phyloP scores from a whole-genome alignment of 2,113 vertebrate species.

The Toxotes jaculatrix region DNA sequence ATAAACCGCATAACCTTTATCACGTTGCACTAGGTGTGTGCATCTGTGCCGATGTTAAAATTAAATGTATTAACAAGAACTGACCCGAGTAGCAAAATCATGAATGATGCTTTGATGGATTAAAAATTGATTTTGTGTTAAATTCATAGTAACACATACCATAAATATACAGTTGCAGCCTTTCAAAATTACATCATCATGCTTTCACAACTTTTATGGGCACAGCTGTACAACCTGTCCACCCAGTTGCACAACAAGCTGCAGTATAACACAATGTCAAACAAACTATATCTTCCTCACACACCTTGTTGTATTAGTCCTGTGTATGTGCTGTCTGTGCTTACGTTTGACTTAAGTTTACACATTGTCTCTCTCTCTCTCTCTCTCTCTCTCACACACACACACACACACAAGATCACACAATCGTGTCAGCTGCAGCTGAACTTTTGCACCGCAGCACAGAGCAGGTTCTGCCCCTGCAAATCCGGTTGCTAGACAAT shows the following conservation, averaged over 20 bases:
- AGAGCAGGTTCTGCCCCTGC: constrained; percentile 86
- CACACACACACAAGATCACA: constrained; percentile 43
- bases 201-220: constrained; percentile 38
- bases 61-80: constrained; percentile 37
- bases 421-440: constrained; percentile 65
- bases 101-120: constrained; percentile 28
- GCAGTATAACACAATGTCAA: constrained; percentile 27
- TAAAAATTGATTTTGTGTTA: constrained; percentile 44
- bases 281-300: constrained; percentile 25
- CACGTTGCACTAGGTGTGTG: constrained; percentile 38
- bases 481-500: constrained; percentile 98
- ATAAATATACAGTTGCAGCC: not conserved
- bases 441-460: constrained; percentile 80
- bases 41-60: constrained; percentile 23
- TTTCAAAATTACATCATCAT: constrained; percentile 19
- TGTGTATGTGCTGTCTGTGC: constrained; percentile 48
- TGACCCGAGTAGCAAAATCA: constrained; percentile 34
- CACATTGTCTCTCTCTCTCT: constrained; percentile 27
- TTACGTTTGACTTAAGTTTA: constrained; percentile 40
- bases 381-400: too few relatives aligned
- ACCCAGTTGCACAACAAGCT: constrained; percentile 16
- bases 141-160: constrained; percentile 15
- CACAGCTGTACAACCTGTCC: constrained; percentile 21
- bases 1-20: constrained; percentile 34
- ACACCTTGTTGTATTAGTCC: constrained; percentile 23